A percentile compares a stretch with the other conserved stretches of the same genome.
Conservation (phyloP, 1,140 invertebrate genomes). For the Rhagoletis zephyria region DNA sequence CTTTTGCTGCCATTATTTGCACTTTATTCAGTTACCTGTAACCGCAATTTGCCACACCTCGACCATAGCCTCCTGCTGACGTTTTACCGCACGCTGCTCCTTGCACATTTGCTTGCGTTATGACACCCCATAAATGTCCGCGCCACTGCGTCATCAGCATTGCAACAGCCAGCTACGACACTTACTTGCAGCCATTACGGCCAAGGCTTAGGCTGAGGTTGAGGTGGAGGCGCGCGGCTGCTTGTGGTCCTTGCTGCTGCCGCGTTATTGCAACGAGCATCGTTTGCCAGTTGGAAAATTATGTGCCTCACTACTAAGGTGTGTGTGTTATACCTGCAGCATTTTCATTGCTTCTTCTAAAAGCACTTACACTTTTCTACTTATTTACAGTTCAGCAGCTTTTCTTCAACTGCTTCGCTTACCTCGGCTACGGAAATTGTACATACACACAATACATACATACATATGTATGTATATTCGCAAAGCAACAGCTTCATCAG, state of each 20-base stretch:
- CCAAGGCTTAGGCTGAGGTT: not conserved
- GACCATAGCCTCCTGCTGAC: not conserved
- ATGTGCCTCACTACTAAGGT: not conserved
- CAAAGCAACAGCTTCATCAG: conserved; percentile 1
- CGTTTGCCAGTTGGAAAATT: not conserved
- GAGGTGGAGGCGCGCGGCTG: no score
- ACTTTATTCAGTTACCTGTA: conserved; percentile 41
- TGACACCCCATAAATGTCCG: not conserved
- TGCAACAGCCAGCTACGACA: not conserved
- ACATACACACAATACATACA: not conserved
- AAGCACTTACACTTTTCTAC: not conserved
- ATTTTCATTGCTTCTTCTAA: not conserved
- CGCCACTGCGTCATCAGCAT: not conserved
- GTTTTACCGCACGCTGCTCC: not conserved
- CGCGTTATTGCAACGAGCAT: not conserved
- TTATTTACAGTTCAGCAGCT: conserved; percentile 1
- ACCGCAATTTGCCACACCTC: conserved; percentile 42
- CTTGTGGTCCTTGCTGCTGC: not conserved
- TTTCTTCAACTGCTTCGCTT: not conserved
- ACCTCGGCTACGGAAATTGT: not conserved
- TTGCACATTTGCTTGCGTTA: not conserved
- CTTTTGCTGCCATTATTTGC: conserved; percentile 45
- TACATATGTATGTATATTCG: not conserved
- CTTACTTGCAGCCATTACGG: not conserved
- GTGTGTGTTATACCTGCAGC: not conserved